Conservation (phyloP, 2,888 invertebrate genomes). For the Patella caerulea region DNA sequence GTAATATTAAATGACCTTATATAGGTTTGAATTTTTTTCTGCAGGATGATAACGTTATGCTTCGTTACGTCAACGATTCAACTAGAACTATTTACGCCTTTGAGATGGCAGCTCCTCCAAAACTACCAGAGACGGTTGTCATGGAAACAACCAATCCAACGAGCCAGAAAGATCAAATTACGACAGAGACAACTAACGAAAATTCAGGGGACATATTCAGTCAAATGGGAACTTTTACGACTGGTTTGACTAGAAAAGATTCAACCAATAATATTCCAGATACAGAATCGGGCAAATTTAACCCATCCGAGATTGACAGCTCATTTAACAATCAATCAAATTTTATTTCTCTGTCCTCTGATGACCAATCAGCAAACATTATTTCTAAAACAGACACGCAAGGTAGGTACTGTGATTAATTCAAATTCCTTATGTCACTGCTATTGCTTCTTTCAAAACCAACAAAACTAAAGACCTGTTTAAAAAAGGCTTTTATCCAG, state of each 20-base stretch:
- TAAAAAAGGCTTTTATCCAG: not conserved
- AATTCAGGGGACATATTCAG: constrained; percentile 35
- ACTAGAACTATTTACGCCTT: constrained; percentile 69
- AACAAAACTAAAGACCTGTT: not conserved
- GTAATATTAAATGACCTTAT: not conserved
- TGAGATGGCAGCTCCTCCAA: constrained; percentile 57
- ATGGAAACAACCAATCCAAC: constrained; percentile 4
- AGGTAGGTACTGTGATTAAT: not conserved
- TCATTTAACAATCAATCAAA: too few relatives aligned
- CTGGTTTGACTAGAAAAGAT: too few relatives aligned
- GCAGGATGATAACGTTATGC: constrained; percentile 75
- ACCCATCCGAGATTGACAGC: too few relatives aligned
- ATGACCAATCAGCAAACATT: too few relatives aligned
- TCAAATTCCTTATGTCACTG: too few relatives aligned
- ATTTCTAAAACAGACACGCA: not conserved
- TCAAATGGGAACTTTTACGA: constrained; percentile 40
- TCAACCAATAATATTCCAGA: too few relatives aligned
- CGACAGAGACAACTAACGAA: constrained; percentile 13
- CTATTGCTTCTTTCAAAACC: too few relatives aligned
- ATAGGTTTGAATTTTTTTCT: constrained; percentile 39
- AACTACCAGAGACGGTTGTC: constrained; percentile 15
- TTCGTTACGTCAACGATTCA: constrained; percentile 75
- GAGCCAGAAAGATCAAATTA: constrained; percentile 11
- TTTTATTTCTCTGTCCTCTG: too few relatives aligned
- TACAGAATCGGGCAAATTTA: too few relatives aligned